Evolutionary conservation across 1,140 invertebrate species (phyloP).

Genomic region (Matsumurasca onukii): DNA sequence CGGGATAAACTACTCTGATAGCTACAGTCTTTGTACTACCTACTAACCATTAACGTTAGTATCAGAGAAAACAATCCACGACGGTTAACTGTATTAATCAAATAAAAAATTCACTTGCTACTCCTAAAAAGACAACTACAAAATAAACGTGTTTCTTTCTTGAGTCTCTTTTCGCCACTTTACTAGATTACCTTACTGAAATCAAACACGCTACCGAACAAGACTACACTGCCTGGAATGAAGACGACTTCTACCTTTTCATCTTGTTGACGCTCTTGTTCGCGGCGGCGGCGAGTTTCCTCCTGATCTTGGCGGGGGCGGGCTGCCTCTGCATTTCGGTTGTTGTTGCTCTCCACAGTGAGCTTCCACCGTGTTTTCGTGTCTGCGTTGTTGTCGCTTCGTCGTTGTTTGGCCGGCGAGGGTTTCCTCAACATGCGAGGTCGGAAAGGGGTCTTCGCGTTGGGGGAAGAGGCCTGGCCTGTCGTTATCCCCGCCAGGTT

Average conservation of each 20-base stretch:
- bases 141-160: conserved; percentile 10
- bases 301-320: conserved; percentile 13
- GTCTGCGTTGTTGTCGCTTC: neutral
- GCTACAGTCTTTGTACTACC: conserved; percentile 23
- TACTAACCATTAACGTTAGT: neutral
- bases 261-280: conserved; percentile 12
- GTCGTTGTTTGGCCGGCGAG: conserved; percentile 18
- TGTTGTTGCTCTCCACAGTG: conserved; percentile 15
- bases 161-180: conserved; percentile 9
- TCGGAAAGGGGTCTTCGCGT: neutral
- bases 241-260: conserved; percentile 21
- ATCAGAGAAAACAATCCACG: conserved; percentile 12
- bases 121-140: neutral
- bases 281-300: conserved; percentile 4
- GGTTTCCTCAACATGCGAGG: conserved; percentile 24
- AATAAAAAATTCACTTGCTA: neutral
- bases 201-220: neutral
- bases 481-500: conserved; percentile 66
- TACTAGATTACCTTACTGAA: neutral
- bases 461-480: conserved; percentile 4
- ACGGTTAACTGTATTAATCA: neutral
- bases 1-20: neutral
- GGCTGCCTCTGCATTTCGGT: neutral
- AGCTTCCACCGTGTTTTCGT: conserved; percentile 14
- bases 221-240: conserved; percentile 2